A percentile compares a stretch with the other conserved stretches of the same genome.
phyloP scores from a whole-genome alignment of 2,113 vertebrate genomes.

The Nerophis ophidion region DNA sequence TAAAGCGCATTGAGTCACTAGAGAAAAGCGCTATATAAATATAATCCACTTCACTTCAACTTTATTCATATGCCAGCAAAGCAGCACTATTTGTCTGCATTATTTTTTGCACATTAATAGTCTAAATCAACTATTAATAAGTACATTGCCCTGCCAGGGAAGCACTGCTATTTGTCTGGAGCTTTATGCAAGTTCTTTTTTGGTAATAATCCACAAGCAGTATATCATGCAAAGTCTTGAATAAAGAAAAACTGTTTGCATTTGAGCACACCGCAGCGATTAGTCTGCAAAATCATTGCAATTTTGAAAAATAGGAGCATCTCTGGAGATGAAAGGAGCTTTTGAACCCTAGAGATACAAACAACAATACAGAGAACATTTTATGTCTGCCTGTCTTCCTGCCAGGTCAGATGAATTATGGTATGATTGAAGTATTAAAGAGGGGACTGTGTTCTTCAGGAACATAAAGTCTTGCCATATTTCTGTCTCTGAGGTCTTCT shows the following conservation, averaged over 20 bases:
- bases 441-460: neutral
- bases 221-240: no score
- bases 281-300: no score
- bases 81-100: slow-evolving; percentile 1
- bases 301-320: neutral
- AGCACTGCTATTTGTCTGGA: neutral
- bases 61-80: neutral
- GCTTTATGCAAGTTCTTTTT: neutral
- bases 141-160: neutral
- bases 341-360: neutral
- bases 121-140: neutral
- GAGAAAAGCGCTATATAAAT: no score
- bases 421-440: slow-evolving; percentile 1
- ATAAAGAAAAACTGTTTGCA: no score
- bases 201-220: neutral
- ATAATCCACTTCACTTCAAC: no score
- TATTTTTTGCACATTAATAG: neutral
- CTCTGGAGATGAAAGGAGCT: neutral
- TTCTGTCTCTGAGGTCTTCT: neutral
- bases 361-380: neutral
- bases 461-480: neutral
- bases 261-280: no score
- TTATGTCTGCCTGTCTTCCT: neutral
- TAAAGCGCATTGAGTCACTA: no score
- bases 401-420: no score